A percentile compares a stretch with the other conserved stretches of the same genome.
Evolutionary conservation across 2,113 vertebrate species (phyloP).

Genomic region (Arizona elegans): DNA sequence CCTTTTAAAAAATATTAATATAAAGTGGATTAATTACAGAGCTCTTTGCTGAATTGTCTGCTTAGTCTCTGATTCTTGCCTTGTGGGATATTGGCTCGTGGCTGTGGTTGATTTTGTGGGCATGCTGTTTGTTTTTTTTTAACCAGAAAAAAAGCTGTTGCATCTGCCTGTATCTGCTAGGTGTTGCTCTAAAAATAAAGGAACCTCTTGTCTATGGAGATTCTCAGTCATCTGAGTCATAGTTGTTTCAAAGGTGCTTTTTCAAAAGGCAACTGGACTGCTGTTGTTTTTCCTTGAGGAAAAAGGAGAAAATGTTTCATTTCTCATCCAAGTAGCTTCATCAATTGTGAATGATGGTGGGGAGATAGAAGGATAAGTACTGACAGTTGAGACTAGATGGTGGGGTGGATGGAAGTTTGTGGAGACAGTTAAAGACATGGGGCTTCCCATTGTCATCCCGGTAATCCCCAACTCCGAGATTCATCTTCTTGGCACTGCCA

Average conservation of each 20-base stretch:
- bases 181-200: neutral
- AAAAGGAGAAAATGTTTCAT: neutral
- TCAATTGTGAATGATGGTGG: neutral
- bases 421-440: conserved; percentile 84
- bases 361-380: neutral
- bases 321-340: neutral
- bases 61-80: neutral
- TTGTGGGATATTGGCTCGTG: neutral
- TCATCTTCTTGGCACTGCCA: conserved; percentile 93
- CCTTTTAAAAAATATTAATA: neutral
- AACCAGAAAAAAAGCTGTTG: neutral
- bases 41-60: neutral
- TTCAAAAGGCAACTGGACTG: neutral
- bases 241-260: neutral
- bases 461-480: conserved; percentile 92
- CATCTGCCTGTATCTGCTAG: neutral
- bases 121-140: too few species aligned
- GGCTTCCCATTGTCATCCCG: conserved; percentile 91
- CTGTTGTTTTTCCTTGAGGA: neutral
- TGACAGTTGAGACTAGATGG: neutral
- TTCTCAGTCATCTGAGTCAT: neutral
- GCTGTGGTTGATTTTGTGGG: neutral
- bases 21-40: neutral
- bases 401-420: conserved; percentile 65
- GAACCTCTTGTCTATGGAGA: neutral